phyloP scores from a whole-genome alignment of 92 coral and sea anemone genomes.

The Phymanthus crucifer region DNA sequence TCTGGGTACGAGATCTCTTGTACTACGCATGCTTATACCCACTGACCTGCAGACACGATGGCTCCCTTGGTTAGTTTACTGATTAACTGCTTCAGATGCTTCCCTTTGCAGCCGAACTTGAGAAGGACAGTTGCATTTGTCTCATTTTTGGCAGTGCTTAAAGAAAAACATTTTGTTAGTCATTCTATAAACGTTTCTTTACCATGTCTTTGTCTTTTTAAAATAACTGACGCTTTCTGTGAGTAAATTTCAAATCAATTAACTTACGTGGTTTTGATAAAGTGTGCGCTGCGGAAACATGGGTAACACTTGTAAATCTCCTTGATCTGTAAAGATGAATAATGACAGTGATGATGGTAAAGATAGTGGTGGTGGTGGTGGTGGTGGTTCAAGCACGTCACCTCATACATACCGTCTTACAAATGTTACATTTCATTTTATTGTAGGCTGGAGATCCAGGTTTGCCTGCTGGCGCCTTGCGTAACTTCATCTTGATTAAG shows the following conservation, averaged over 20 bases:
- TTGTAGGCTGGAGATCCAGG: constrained; percentile 22
- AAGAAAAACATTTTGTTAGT: too few relatives aligned
- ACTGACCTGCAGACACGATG: constrained; percentile 36
- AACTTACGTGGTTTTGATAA: constrained; percentile 40
- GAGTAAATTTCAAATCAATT: background rate
- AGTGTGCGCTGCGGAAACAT: constrained; percentile 37
- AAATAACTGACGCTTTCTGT: too few relatives aligned
- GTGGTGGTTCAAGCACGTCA: background rate
- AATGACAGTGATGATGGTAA: background rate
- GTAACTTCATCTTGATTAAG: constrained; percentile 23
- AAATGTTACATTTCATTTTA: constrained; percentile 38
- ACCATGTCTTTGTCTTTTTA: too few relatives aligned
- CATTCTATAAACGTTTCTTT: too few relatives aligned
- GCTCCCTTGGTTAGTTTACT: constrained; percentile 19
- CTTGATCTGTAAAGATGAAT: constrained; percentile 16
- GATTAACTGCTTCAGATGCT: constrained; percentile 28
- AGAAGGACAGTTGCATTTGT: constrained; percentile 27
- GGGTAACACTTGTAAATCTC: constrained; percentile 40
- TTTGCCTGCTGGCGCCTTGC: constrained; percentile 22
- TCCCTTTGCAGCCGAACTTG: constrained; percentile 33
- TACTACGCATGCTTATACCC: background rate
- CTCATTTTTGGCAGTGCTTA: background rate
- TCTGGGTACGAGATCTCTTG: too few relatives aligned
- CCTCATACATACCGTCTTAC: constrained; percentile 23
- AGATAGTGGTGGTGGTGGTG: background rate